Base-by-base conservation (phyloP, 2,113 vertebrate genomes). In the Clinocottus analis region DNA sequence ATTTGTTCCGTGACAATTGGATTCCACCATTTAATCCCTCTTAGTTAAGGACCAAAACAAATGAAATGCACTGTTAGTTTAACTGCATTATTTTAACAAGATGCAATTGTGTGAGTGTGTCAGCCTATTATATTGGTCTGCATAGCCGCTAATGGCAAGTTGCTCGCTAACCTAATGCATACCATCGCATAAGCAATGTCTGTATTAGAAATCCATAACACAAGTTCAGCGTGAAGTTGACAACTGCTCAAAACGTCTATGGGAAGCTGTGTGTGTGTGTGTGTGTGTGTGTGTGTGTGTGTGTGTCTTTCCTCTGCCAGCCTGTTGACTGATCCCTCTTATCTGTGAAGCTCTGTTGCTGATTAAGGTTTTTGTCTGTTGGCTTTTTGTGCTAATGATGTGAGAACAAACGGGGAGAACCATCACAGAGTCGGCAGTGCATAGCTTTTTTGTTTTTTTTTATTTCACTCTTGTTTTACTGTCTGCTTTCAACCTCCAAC, bases 301-400 rank as follows among this genome's bases (percentile, higher is more conserved):
- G 23, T 23, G 59, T 37, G 61, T 25, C 21, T 66, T 23, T 55
- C 55, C 27, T 66, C 12, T 43, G 49, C n/a, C 45, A 75, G 35
- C 17, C 7, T 58, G 62, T 71, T 82, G 75, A 82, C 59, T 77
- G 82, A 78, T 84, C 51, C 53, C 49, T 79, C 78, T 83, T 72
- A 75, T 77, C 80, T 65, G 29, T n/a, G 17, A 55, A 79, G 49
- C 81, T 79, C 59, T 75, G 73, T 19, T 70, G 70, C 66, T 58
- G 65, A 85, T 87, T 72, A 75, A 72, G 45, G 49, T 73, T 75
- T 87, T 80, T 76, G 41, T 83, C 37, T 73, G 67, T 87, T 80
- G 81, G 82, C 53, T 85, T 86, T 89, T 41, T 66, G 79, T 65
- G 64, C 69, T 84, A 84, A 89, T 78, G 73, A 53, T 45, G 64